A percentile compares a stretch with the other conserved stretches of the same genome.
phyloP scores from a whole-genome alignment of 2,797 vertebrate genomes.

The Dicrostonyx torquatus region DNA sequence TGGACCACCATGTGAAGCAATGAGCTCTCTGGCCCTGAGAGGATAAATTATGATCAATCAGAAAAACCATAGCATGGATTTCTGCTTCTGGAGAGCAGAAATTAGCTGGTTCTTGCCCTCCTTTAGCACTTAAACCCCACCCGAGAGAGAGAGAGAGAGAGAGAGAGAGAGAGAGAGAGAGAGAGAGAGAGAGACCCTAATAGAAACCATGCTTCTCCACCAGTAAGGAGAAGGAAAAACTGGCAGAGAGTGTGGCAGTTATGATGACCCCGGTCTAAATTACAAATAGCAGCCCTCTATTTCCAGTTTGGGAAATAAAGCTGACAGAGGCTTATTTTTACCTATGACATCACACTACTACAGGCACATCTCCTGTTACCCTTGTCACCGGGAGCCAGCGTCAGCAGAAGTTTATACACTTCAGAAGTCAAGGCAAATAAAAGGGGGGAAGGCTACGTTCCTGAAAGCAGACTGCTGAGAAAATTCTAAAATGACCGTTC shows the following conservation, averaged over 20 bases:
- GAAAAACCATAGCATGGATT: conserved; percentile 41
- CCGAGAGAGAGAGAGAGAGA: conserved; percentile 6
- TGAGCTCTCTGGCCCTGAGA: neutral
- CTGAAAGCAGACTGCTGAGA: neutral
- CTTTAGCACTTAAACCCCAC: conserved; percentile 46
- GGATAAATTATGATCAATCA: conserved; percentile 27
- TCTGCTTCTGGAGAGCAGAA: conserved; percentile 21
- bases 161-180: conserved; percentile 14
- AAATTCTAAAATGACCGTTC: conserved; percentile 58
- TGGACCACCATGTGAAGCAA: neutral
- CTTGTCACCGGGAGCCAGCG: conserved; percentile 7
- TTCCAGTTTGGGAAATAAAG: conserved; percentile 78
- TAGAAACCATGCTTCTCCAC: conserved; percentile 44
- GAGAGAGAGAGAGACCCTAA: neutral
- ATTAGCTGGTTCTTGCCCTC: neutral
- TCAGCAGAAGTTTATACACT: conserved; percentile 53
- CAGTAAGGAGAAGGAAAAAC: conserved; percentile 59
- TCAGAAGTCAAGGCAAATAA: conserved; percentile 36
- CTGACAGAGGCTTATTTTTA: conserved; percentile 78
- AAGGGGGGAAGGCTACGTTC: neutral
- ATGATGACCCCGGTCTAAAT: conserved; percentile 53
- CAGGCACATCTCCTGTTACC: conserved; percentile 37
- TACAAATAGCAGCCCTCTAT: conserved; percentile 62
- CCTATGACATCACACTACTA: conserved; percentile 72
- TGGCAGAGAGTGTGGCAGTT: neutral